These are phyloP conservation scores for Pitangus sulphuratus DNA, from an alignment of 2,797 vertebrate genomes.

Conservation along the genomic window DNA sequence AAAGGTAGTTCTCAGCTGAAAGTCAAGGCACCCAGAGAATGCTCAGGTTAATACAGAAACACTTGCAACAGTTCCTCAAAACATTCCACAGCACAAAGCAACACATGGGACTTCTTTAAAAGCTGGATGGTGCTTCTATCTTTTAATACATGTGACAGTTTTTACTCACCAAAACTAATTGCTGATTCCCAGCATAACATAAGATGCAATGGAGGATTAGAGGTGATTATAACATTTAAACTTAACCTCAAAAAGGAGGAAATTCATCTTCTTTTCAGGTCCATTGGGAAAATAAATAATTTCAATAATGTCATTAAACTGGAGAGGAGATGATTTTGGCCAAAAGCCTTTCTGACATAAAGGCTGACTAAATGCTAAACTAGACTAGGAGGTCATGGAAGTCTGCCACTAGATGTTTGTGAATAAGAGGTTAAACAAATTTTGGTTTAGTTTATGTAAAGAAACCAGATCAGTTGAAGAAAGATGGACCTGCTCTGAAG, in stretches of 20 bases:
- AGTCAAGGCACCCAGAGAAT: neutral
- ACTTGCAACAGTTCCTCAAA: neutral
- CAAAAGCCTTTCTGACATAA: neutral
- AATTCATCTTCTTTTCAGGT: neutral
- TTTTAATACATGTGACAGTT: neutral
- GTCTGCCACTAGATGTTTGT: neutral
- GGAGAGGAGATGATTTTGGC: neutral
- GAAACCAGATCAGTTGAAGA: neutral
- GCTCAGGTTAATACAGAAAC: neutral
- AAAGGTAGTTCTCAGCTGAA: neutral
- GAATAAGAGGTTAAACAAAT: neutral
- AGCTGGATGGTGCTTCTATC: neutral
- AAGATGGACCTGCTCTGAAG: neutral
- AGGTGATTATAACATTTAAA: neutral
- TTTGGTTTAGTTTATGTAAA: neutral
- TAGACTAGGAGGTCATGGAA: neutral
- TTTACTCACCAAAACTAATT: neutral
- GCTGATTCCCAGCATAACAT: neutral
- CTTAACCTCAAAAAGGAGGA: neutral
- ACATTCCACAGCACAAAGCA: neutral
- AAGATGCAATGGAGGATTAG: neutral
- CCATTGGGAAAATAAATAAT: neutral
- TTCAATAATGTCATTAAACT: neutral
- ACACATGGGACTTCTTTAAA: neutral
- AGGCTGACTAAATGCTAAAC: neutral